phyloP scores from a whole-genome alignment of 2,888 invertebrate species.

The Tetrapedia diversipes region DNA sequence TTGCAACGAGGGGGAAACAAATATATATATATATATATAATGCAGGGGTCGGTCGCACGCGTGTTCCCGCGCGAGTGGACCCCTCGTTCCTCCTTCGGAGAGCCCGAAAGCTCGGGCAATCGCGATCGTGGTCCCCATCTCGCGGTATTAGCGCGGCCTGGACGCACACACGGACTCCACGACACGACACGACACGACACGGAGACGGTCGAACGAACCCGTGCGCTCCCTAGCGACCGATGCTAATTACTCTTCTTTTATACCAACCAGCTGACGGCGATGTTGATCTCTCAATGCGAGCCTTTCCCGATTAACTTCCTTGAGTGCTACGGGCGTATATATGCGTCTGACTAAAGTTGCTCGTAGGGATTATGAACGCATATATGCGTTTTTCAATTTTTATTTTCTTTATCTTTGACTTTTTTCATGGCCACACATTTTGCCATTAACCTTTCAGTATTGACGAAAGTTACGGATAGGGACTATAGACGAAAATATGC shows the following conservation, averaged over 20 bases:
- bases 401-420: no score
- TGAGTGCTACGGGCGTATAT: no score
- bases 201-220: conserved; percentile 10
- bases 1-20: neutral
- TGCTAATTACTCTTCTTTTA: conserved; percentile 51
- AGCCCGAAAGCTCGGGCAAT: conserved; percentile 46
- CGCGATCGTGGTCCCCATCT: conserved; percentile 48
- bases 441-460: no score
- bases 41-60: conserved; percentile 20
- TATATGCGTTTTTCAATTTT: no score
- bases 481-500: no score
- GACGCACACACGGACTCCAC: neutral
- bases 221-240: conserved; percentile 21
- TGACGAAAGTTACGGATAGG: no score
- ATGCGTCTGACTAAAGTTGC: no score
- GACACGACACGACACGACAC: neutral
- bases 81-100: conserved; percentile 16
- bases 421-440: no score
- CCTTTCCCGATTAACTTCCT: no score
- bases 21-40: conserved; percentile 13
- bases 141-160: conserved; percentile 25
- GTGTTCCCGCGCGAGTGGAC: conserved; percentile 27
- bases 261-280: conserved; percentile 29
- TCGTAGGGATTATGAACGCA: no score
- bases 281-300: conserved; percentile 42